Base-by-base conservation (phyloP, 2,888 invertebrate species). In the Platynereis dumerilii region DNA sequence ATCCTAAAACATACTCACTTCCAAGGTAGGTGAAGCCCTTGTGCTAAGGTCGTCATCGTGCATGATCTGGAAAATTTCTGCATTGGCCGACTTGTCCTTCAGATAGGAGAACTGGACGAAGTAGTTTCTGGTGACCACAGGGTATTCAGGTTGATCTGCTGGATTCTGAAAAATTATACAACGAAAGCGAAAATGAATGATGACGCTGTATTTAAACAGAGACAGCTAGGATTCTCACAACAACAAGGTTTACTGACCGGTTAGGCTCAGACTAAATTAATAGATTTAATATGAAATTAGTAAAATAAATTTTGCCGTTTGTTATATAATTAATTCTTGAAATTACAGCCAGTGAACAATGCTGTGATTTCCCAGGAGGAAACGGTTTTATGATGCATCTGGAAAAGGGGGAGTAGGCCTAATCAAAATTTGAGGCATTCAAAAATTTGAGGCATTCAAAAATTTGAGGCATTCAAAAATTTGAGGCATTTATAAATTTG, bases 121-220 rank as follows among this genome's bases (percentile, higher is more conserved):
- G 68, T 82, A 83, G 29, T 76, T 77, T 42, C 80, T 73, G 64
- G 79, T 79, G 34, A 82, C 73, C 2, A 80, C 72, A 0, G 82
- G 83, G 65, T 72, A 82, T 62, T 82, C 82, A 60, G 82, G 80
- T 67, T 78, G 79, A 2, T 79, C 80, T 15, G 80, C 80, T 20
- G 81, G 78, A 65, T 77, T 73, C 82, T 82, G 71, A 29, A 68
- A 68, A 17, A 20, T 52, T 52, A 26, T 10, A 55, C 27, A 55
- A n/a, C n/a, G n/a, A n/a, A n/a, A n/a, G n/a, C n/a, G n/a, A n/a
- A n/a, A n/a, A n/a, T n/a, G n/a, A n/a, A n/a, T n/a, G n/a, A n/a
- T n/a, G n/a, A n/a, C n/a, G n/a, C n/a, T n/a, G n/a, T n/a, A n/a
- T n/a, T n/a, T n/a, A n/a, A n/a, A n/a, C n/a, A n/a, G n/a, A n/a